These are phyloP conservation scores for Myxocyprinus asiaticus DNA, from an alignment of 2,113 vertebrate genomes.

Conservation along the genomic window DNA sequence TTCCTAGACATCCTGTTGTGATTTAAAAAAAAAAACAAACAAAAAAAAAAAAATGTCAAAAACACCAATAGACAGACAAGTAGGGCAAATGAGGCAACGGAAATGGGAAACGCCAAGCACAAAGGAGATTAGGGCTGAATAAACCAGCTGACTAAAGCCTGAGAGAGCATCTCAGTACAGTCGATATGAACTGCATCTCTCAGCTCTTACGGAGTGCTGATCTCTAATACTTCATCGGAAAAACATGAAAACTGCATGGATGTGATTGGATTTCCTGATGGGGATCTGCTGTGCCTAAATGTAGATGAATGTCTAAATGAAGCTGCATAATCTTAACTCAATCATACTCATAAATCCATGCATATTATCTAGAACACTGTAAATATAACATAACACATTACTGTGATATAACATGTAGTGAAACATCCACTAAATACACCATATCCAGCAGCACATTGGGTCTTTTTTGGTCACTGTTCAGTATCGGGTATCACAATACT, in stretches of 20 bases:
- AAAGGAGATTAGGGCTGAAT: conserved; percentile 1
- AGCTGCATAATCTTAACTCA: too few relatives aligned
- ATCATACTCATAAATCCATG: too few relatives aligned
- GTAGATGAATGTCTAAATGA: not conserved
- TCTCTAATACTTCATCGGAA: not conserved
- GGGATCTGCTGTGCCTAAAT: not conserved
- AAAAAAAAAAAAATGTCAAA: too few relatives aligned
- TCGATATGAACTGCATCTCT: not conserved
- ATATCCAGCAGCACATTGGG: too few relatives aligned
- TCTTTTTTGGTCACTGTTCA: too few relatives aligned
- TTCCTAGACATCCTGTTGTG: too few relatives aligned
- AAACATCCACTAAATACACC: too few relatives aligned
- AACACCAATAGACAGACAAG: not conserved
- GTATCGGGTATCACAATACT: too few relatives aligned
- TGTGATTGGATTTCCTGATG: not conserved
- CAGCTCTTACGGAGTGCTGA: not conserved
- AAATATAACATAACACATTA: too few relatives aligned
- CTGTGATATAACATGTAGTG: too few relatives aligned
- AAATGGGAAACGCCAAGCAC: not conserved
- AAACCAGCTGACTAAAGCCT: not conserved
- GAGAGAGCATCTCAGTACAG: not conserved
- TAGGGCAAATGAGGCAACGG: not conserved
- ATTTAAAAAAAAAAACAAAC: too few relatives aligned
- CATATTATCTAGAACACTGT: too few relatives aligned
- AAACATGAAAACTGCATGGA: not conserved